Evolutionary conservation across 2,113 vertebrate genomes (phyloP), one percentile per base, ranked within the genome.

Genomic region (Pelodiscus sinensis): DNA sequence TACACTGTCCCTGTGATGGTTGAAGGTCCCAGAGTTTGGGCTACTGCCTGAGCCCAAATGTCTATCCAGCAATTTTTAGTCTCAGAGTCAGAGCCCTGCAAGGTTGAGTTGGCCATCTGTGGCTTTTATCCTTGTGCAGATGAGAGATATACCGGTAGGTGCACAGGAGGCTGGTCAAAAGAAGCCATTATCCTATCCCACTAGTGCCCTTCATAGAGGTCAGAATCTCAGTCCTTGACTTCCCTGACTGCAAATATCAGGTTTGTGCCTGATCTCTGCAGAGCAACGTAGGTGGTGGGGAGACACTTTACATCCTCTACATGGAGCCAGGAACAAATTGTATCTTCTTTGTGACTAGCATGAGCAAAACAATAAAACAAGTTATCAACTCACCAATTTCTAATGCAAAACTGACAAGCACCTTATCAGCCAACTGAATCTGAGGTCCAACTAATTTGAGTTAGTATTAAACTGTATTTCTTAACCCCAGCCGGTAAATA

Each of bases 171-270:
- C 12, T 89, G 3, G 54, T 84, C 6, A 27, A 14, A 77, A 52
- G 10, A 55, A 68, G 19, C 0, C 8, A 24, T 19, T 51, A 4
- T 4, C 2, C 2, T n/a, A 27, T 3, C 55, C 51, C 25, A 73
- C 25, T n/a, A 71, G 57, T 16, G 55, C 14, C 9, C 58, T 81
- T 81, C 22, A 55, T 21, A 79, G 71, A 44, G 35, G 81, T 89
- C 71, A 85, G 51, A 68, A 35, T 62, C 9, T 21, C 71, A 85
- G 2, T 5, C 71, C 44, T 35, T 0, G 21, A 27, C 87, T n/a
- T 35, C 92, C 29, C 71, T 52, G 9, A 35, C 2, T 0, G 0
- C 0, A 0, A 83, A 8, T 92, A 24, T 5, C 62, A 87, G 24
- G 56, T 35, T 19, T 31, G 11, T 51, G 84, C 27, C n/a, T 22